Evolutionary conservation across 1,140 invertebrate species (phyloP), one percentile per base, ranked within the genome.

Genomic region (Ostrea edulis): DNA sequence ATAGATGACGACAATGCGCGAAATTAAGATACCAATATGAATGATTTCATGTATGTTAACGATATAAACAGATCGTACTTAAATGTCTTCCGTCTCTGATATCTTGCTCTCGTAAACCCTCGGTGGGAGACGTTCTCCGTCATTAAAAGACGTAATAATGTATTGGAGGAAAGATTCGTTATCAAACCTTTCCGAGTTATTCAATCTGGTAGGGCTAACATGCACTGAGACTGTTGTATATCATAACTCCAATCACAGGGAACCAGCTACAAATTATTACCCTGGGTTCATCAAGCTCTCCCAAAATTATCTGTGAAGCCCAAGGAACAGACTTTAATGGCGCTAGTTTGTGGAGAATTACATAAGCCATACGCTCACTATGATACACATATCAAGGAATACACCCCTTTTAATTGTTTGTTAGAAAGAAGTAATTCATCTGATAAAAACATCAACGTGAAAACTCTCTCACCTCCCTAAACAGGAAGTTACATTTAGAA

Each of bases 381-480:
- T 29, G 29, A 77, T 77, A 77, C 68, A 77, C 68, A 35, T 77
- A 35, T 12, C 25, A 35, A 35, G 68, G 68, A 77, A 77, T 29
- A 77, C 68, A 77, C 68, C 68, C 68, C 68, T 77, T 77, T 77
- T 77, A 77, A 77, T 77, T 77, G 68, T 77, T 77, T 29, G 68
- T 77, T 77, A 77, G n/a, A 77, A 77, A 77, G 68, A 29, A 62
- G 55, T 62, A 62, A 62, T 62, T 62, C 55, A 17, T 62, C 17
- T 20, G 55, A 62, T 62, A 62, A 62, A 44, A 17, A n/a, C 14
- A 20, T 62, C n/a, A 20, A 62, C 8, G 55, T 20, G 14, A 20
- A n/a, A 62, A 17, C 17, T 62, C 14, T 17, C 20, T 62, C 55
- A 17, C 14, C 17, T 62, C 55, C 55, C 14, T 20, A 5, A 62